Evolutionary conservation across 2,888 invertebrate genomes (phyloP).

Genomic region (Pseudococcus viburni): DNA sequence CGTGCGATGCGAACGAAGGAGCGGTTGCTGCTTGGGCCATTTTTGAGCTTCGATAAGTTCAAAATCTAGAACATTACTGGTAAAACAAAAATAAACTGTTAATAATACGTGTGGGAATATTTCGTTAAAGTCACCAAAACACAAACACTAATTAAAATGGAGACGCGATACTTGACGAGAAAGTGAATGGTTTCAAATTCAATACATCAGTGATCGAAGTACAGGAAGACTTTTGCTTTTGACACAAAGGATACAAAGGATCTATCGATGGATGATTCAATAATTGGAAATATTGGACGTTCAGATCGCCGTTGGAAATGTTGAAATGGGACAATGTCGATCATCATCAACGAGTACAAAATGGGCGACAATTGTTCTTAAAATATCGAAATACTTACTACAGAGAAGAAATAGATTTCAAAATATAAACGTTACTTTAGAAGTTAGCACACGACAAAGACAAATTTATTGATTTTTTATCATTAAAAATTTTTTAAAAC

Average conservation of each 20-base stretch:
- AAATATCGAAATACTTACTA: slow-evolving; percentile 11
- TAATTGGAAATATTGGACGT: background rate
- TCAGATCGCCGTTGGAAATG: no score
- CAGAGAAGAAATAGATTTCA: background rate
- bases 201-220: no score
- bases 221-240: background rate
- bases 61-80: slow-evolving; percentile 1
- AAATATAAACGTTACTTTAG: background rate
- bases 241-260: slow-evolving; percentile 22
- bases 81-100: background rate
- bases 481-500: background rate
- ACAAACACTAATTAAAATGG: no score
- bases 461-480: slow-evolving; percentile 20
- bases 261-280: slow-evolving; percentile 10
- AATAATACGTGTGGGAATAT: background rate
- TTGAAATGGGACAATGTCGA: no score
- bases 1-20: slow-evolving; percentile 69
- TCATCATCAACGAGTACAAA: no score
- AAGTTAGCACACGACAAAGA: slow-evolving; percentile 23
- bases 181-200: no score
- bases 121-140: background rate
- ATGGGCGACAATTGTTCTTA: no score
- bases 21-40: slow-evolving; percentile 58
- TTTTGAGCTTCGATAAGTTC: background rate
- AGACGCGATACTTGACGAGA: no score